phyloP scores from a whole-genome alignment of 2,888 invertebrate species.

The Hydrotaea cyrtoneurina region DNA sequence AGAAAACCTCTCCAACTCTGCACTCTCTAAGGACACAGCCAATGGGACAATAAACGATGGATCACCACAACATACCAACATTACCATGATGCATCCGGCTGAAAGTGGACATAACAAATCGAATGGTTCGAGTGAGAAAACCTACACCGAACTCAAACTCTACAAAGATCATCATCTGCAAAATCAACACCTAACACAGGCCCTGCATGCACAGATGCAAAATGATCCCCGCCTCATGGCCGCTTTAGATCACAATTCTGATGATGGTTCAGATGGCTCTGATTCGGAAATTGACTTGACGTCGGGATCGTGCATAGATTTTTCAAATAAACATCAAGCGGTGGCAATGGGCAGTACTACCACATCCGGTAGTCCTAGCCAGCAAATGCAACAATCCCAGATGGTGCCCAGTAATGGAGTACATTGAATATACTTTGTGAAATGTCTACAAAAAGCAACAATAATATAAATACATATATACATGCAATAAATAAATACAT shows the following conservation, averaged over 20 bases:
- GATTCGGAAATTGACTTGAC: slow-evolving; percentile 81
- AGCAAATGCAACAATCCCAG: slow-evolving; percentile 51
- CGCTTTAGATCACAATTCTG: slow-evolving; percentile 74
- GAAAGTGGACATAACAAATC: slow-evolving; percentile 61
- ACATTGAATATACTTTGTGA: slow-evolving; percentile 53
- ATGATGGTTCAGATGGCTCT: slow-evolving; percentile 79
- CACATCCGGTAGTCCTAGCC: slow-evolving; percentile 38
- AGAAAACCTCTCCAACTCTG: slow-evolving; percentile 76
- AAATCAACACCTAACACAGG: slow-evolving; percentile 61
- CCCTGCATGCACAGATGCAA: slow-evolving; percentile 63
- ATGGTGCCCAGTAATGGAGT: slow-evolving; percentile 65
- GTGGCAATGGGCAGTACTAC: slow-evolving; percentile 31
- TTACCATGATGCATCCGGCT: slow-evolving; percentile 61
- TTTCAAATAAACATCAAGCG: slow-evolving; percentile 75
- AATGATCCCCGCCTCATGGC: slow-evolving; percentile 68
- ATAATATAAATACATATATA: slow-evolving; percentile 40
- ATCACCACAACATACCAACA: slow-evolving; percentile 71
- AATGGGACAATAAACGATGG: slow-evolving; percentile 65
- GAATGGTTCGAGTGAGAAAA: slow-evolving; percentile 74
- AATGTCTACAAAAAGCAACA: neutral
- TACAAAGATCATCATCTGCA: slow-evolving; percentile 74
- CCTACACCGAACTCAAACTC: slow-evolving; percentile 80
- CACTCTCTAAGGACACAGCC: slow-evolving; percentile 65
- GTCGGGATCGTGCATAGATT: slow-evolving; percentile 80
- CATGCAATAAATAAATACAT: slow-evolving; percentile 52